Base-by-base conservation (phyloP, 2,888 invertebrate species). In the Phyllotreta striolata region DNA sequence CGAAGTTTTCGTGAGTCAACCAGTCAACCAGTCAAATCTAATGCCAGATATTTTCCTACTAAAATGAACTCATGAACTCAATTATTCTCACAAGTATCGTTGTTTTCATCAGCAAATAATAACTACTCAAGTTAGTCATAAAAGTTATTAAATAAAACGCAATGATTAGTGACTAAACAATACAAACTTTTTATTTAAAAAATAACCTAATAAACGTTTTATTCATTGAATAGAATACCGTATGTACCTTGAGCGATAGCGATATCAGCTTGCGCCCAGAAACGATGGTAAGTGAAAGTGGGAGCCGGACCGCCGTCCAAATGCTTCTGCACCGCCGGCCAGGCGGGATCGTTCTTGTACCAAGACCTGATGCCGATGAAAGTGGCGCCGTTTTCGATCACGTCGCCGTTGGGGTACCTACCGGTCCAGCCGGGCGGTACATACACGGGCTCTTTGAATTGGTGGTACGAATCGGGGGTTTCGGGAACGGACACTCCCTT, bases 221-320 rank as follows among this genome's bases (percentile, higher is more conserved):
- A 73, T 65, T 71, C 70, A 34, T 73, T 64, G 61, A 73, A 73
- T 39, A 73, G 64, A 34, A 73, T 62, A 55, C 68, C 73, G 40
- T 72, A 73, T 35, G 67, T 62, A 55, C 68, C 73, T 49, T 64
- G 63, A 6, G 73, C 64, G 35, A 73, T 47, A 55, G 73, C 73
- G 44, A 71, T 63, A 55, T 73, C 73, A 62, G 71, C 57, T 63
- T 73, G 73, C 34, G 72, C 65, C 73, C 73, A 73, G 69, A 72
- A 73, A 44, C 73, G 66, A 66, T 73, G 73, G 65, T 64, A 72
- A 12, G 63, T 65, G 60, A 73, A 71, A 9, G 47, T 60, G 6
- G 73, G 73, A 35, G 66, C 71, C 35, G 54, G 59, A 1, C 73
- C 73, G 14, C 73, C 72, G 13, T 67, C 66, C 6, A 73, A 51